A percentile compares a stretch with the other conserved stretches of the same genome.
Evolutionary conservation across 2,113 vertebrate species (phyloP).

Genomic region (Limnothrissa miodon): DNA sequence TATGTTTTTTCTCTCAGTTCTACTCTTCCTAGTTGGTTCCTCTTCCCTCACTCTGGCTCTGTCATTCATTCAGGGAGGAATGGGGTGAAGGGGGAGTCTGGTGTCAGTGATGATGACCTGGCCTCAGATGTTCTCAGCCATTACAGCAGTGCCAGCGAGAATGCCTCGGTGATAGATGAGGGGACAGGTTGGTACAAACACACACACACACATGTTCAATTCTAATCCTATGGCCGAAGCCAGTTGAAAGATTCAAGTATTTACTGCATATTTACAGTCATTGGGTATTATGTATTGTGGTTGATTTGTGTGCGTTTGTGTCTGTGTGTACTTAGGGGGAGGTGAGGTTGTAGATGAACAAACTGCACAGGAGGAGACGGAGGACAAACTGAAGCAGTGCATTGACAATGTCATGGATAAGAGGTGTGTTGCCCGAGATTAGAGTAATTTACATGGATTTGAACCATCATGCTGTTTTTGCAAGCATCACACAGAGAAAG

Average conservation of each 20-base stretch:
- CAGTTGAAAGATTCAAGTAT: not conserved
- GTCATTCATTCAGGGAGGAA: conserved; percentile 65
- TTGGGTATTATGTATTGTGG: not conserved
- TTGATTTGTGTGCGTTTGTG: not conserved
- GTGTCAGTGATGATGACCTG: conserved; percentile 87
- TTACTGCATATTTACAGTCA: too few species aligned
- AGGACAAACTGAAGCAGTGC: conserved; percentile 89
- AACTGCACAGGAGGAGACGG: conserved; percentile 81
- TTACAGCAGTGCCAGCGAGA: conserved; percentile 87
- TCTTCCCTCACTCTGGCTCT: not conserved
- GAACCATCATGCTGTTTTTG: conserved; percentile 54
- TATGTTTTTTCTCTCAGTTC: not conserved
- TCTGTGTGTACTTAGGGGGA: conserved; percentile 62
- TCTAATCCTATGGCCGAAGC: too few species aligned
- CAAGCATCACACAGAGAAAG: conserved; percentile 53
- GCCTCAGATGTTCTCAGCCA: conserved; percentile 84
- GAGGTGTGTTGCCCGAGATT: conserved; percentile 78
- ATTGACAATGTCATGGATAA: conserved; percentile 89
- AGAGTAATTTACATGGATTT: too few species aligned
- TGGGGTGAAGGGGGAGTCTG: conserved; percentile 77
- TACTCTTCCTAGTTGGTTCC: not conserved
- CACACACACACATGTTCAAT: not conserved
- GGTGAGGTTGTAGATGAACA: conserved; percentile 78
- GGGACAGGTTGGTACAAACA: conserved; percentile 67
- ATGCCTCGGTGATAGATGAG: conserved; percentile 78